These are phyloP conservation scores for Sander vitreus DNA, from an alignment of 2,113 vertebrate species.

Conservation along the genomic window DNA sequence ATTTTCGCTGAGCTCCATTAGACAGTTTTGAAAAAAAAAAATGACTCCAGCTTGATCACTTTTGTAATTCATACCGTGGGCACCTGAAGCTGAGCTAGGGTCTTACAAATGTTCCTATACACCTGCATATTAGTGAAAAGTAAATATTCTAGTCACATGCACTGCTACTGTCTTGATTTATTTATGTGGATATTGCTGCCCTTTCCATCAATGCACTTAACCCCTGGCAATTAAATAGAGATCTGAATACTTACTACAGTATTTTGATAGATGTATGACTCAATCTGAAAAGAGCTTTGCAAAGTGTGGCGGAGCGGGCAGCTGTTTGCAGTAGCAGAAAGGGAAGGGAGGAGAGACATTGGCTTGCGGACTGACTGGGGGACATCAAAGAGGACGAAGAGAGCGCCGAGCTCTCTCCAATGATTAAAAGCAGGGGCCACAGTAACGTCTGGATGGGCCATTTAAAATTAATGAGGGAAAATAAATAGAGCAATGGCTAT, in stretches of 20 bases:
- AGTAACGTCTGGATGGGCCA: slow-evolving; percentile 76
- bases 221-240: slow-evolving; percentile 26
- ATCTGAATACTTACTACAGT: slow-evolving; percentile 13
- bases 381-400: slow-evolving; percentile 69
- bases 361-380: slow-evolving; percentile 45
- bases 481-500: slow-evolving; percentile 71
- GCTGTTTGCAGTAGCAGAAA: slow-evolving; percentile 58
- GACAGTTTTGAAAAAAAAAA: not conserved
- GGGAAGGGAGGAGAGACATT: slow-evolving; percentile 42
- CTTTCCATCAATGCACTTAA: slow-evolving; percentile 18
- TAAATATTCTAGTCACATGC: not conserved
- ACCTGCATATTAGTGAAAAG: not conserved
- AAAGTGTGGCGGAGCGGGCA: slow-evolving; percentile 25
- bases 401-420: slow-evolving; percentile 44
- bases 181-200: not conserved
- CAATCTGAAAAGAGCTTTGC: slow-evolving; percentile 17
- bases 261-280: slow-evolving; percentile 37
- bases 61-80: not conserved
- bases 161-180: too few species aligned
- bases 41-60: not conserved
- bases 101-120: not conserved
- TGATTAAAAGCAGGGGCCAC: slow-evolving; percentile 79
- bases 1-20: too few species aligned
- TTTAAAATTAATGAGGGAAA: slow-evolving; percentile 81
- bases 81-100: not conserved